These are phyloP conservation scores for Dysdera silvatica DNA, from an alignment of 1,140 invertebrate species.

Conservation along the genomic window DNA sequence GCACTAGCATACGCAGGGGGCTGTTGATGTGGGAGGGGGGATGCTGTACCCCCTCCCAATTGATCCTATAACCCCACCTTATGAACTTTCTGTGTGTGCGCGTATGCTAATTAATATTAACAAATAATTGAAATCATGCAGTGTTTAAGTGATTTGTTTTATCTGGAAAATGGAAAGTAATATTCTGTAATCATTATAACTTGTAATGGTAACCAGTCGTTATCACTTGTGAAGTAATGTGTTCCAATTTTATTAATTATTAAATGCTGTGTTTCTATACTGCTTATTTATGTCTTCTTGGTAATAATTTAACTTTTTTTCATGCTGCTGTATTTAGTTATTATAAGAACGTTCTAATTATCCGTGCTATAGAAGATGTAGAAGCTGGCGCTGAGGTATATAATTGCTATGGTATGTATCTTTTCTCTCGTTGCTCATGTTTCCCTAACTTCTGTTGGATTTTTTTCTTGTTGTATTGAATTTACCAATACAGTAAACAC, in stretches of 20 bases:
- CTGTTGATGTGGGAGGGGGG: no score
- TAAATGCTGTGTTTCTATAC: neutral
- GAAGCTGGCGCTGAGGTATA: conserved; percentile 53
- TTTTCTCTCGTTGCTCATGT: neutral
- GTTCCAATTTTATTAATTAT: neutral
- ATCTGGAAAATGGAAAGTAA: no score
- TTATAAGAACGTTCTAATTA: conserved; percentile 47
- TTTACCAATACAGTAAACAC: no score
- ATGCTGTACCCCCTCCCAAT: no score
- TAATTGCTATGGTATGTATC: conserved; percentile 59
- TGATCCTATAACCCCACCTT: no score
- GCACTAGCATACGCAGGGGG: no score
- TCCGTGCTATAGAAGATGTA: conserved; percentile 52
- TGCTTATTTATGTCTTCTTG: neutral
- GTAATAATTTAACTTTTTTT: conserved; percentile 33
- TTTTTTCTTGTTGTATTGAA: neutral
- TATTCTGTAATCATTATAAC: neutral
- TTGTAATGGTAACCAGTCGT: neutral
- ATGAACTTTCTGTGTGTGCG: no score
- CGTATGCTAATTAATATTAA: no score
- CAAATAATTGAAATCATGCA: no score
- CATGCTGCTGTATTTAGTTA: no score
- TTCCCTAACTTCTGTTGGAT: neutral
- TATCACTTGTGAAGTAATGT: neutral
- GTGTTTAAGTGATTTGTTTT: no score